Conservation (phyloP, 2,797 vertebrate genomes). For the Peromyscus aztecus region DNA sequence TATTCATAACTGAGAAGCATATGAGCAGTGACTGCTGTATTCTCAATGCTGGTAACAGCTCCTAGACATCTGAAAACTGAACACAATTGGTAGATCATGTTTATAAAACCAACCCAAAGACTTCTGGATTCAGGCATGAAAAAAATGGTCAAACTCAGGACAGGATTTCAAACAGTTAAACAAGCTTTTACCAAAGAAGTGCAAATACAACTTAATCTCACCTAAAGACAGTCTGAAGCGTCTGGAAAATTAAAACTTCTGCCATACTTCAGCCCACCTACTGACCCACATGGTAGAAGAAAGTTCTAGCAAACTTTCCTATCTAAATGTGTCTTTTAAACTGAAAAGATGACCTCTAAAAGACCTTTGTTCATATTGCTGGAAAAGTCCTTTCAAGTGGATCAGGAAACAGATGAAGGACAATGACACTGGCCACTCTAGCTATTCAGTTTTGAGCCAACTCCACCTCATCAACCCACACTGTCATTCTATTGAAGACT, state of each 20-base stretch:
- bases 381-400: constrained; percentile 21
- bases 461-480: background rate
- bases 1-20: background rate
- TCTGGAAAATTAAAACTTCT: constrained; percentile 46
- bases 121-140: constrained; percentile 38
- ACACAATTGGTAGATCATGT: background rate
- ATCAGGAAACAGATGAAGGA: constrained; percentile 57
- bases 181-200: background rate
- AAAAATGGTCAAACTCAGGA: constrained; percentile 44
- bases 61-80: constrained; percentile 35
- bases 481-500: background rate
- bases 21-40: background rate
- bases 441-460: constrained; percentile 27
- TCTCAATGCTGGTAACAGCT: constrained; percentile 12
- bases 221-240: constrained; percentile 32
- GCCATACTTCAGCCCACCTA: background rate
- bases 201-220: constrained; percentile 39
- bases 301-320: background rate
- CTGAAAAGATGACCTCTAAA: constrained; percentile 44
- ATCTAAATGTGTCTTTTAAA: constrained; percentile 48
- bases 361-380: constrained; percentile 18
- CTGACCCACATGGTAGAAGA: constrained; percentile 18
- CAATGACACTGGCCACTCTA: background rate
- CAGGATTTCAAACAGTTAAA: constrained; percentile 39
- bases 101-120: constrained; percentile 48